Conservation (phyloP, 2,113 vertebrate genomes). For the Notechis scutatus region DNA sequence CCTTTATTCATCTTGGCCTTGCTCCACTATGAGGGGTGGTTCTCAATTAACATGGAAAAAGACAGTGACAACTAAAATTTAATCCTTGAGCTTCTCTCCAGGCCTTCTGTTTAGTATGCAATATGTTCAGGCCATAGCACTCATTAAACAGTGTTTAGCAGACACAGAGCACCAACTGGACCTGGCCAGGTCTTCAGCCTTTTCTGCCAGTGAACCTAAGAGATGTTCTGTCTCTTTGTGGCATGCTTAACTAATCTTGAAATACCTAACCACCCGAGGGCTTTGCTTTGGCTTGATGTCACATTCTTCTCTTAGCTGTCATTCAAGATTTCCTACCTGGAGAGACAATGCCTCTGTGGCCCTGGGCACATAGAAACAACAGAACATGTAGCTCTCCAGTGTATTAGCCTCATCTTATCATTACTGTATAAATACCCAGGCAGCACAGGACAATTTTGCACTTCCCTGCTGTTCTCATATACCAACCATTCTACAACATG, state of each 20-base stretch:
- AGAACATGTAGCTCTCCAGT: background rate
- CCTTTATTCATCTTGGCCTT: background rate
- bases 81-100: background rate
- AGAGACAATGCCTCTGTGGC: background rate
- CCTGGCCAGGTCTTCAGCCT: background rate
- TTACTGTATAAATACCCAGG: background rate
- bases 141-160: background rate
- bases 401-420: background rate
- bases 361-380: background rate
- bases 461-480: background rate
- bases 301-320: background rate
- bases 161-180: background rate
- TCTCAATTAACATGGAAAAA: background rate
- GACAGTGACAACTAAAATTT: background rate
- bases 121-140: background rate
- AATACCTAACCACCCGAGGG: background rate
- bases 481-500: background rate
- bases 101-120: background rate
- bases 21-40: background rate
- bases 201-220: background rate
- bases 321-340: background rate
- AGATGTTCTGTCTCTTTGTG: background rate
- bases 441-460: background rate
- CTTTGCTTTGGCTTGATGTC: background rate
- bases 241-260: background rate